Percentiles rank a stretch among this genome's conserved stretches.
Evolutionary conservation across 1,140 invertebrate genomes (phyloP).

Genomic region (Dysdera silvatica): DNA sequence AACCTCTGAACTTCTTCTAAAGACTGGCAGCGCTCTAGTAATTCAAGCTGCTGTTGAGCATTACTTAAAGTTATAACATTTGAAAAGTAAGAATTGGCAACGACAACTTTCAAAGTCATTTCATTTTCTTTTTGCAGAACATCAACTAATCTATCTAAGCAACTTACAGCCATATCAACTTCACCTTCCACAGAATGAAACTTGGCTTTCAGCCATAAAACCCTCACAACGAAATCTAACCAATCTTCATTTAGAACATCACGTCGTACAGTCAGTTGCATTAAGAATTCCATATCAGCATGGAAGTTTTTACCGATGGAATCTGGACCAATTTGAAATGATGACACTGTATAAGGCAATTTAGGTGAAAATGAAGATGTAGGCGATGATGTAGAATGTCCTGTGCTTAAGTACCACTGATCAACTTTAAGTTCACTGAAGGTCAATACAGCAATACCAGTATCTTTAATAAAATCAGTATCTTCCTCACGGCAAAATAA

Average conservation of each 20-base stretch:
- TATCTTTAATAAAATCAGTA: background rate
- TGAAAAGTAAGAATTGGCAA: constrained; percentile 10
- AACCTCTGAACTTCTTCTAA: constrained; percentile 44
- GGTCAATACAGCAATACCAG: constrained; percentile 24
- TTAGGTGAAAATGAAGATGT: background rate
- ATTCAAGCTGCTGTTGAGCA: constrained; percentile 40
- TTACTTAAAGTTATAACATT: constrained; percentile 14
- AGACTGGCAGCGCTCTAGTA: constrained; percentile 42
- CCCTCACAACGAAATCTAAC: constrained; percentile 33
- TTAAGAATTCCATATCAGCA: constrained; percentile 37
- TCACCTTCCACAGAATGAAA: constrained; percentile 29
- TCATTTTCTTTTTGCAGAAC: constrained; percentile 6
- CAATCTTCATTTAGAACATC: constrained; percentile 33
- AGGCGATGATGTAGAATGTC: constrained; percentile 29
- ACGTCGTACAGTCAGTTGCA: constrained; percentile 30
- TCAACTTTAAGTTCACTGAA: constrained; percentile 39
- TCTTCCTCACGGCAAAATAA: constrained; percentile 27
- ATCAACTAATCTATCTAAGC: constrained; percentile 23
- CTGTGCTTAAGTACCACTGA: constrained; percentile 32
- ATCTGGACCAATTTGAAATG: constrained; percentile 21
- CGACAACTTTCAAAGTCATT: background rate
- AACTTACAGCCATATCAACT: constrained; percentile 21
- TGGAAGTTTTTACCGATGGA: constrained; percentile 32
- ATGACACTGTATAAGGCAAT: background rate
- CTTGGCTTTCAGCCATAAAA: constrained; percentile 27